Percentiles rank a stretch among this genome's conserved stretches.
phyloP scores from a whole-genome alignment of 2,888 invertebrate species.

The Periphyllus acericola region DNA sequence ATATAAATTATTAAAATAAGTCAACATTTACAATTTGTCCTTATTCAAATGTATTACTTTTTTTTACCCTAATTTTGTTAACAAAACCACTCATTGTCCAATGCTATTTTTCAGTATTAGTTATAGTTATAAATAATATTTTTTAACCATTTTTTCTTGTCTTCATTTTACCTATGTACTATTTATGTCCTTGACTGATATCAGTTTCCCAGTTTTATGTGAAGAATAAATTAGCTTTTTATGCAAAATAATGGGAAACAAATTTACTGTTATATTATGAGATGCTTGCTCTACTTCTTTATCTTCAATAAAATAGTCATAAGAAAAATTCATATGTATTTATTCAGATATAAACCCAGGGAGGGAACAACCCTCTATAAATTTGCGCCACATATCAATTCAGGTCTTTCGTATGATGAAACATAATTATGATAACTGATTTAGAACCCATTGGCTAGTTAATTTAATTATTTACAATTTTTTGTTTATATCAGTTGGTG shows the following conservation, averaged over 20 bases:
- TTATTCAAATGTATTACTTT: slow-evolving; percentile 9
- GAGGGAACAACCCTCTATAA: no score
- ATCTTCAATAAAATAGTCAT: slow-evolving; percentile 56
- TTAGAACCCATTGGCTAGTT: no score
- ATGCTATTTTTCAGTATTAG: slow-evolving; percentile 45
- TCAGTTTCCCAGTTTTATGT: no score
- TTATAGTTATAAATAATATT: slow-evolving; percentile 51
- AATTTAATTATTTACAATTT: no score
- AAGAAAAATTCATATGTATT: slow-evolving; percentile 38
- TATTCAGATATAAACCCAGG: no score
- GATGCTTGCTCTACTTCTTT: slow-evolving; percentile 55
- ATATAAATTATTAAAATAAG: background rate
- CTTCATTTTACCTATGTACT: background rate
- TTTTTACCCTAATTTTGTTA: slow-evolving; percentile 14
- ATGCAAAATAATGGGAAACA: no score
- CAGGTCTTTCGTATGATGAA: no score
- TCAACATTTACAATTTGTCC: background rate
- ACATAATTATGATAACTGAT: no score
- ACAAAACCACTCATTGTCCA: background rate
- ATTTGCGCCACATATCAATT: no score
- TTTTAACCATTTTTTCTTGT: slow-evolving; percentile 24
- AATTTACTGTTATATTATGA: slow-evolving; percentile 53
- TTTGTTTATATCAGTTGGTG: no score
- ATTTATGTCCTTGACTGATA: background rate
- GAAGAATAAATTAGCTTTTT: no score